These are phyloP conservation scores for Tangara arthus DNA, from an alignment of 2,797 vertebrate species.

Conservation along the genomic window DNA sequence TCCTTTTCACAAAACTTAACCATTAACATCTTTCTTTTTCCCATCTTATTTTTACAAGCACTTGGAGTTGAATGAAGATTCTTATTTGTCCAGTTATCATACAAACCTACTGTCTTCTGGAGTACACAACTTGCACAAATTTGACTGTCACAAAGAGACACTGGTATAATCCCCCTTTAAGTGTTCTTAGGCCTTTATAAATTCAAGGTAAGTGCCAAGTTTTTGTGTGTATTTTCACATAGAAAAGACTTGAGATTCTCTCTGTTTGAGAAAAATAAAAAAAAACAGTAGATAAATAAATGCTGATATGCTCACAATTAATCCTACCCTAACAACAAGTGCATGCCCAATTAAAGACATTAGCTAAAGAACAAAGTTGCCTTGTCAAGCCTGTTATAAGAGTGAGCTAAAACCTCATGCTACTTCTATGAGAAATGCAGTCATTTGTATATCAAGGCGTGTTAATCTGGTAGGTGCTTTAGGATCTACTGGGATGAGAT, in stretches of 20 bases:
- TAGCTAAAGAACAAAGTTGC: slow-evolving; percentile 13
- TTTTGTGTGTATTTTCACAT: not conserved
- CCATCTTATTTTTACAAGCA: not conserved
- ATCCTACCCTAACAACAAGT: not conserved
- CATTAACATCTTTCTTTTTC: not conserved
- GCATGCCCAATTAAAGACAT: slow-evolving; percentile 10
- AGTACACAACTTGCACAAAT: not conserved
- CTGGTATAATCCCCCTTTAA: not conserved
- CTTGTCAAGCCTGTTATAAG: slow-evolving; percentile 2
- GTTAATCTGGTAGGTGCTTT: slow-evolving; percentile 22
- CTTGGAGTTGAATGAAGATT: not conserved
- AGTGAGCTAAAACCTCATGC: not conserved
- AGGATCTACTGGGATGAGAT: slow-evolving; percentile 2
- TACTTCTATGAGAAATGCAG: slow-evolving; percentile 7
- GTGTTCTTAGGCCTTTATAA: not conserved
- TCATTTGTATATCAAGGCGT: not conserved
- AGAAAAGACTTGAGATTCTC: not conserved
- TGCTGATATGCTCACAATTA: slow-evolving; percentile 17
- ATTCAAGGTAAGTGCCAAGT: not conserved
- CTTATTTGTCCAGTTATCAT: not conserved
- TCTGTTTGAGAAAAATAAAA: not conserved
- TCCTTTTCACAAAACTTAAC: slow-evolving; percentile 13
- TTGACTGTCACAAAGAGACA: not conserved
- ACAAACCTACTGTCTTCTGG: not conserved
- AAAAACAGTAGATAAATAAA: not conserved